Conservation (phyloP, 2,113 vertebrate species). For the Zosterops hypoxanthus region DNA sequence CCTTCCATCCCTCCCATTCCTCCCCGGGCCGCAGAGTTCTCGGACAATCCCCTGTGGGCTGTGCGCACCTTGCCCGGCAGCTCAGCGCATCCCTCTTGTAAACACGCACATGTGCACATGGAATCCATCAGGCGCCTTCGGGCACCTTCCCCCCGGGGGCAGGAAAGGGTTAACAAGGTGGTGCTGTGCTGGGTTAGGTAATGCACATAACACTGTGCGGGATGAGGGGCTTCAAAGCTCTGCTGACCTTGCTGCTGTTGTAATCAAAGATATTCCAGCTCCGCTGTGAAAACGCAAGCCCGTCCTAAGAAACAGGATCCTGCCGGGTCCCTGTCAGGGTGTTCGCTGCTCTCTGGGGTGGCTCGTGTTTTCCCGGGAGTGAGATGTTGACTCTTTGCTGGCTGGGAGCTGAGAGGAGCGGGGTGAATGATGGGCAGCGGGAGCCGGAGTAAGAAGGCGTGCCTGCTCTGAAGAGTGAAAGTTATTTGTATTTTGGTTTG, state of each 20-base stretch:
- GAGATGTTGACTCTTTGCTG: constrained; percentile 41
- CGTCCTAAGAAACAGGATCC: not conserved
- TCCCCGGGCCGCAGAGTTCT: not conserved
- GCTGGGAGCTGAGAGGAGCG: constrained; percentile 16
- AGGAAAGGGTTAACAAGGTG: constrained; percentile 41
- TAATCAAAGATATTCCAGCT: not conserved
- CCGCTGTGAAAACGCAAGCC: not conserved
- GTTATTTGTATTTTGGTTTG: constrained; percentile 56
- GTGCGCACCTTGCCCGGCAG: not conserved
- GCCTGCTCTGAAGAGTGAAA: constrained; percentile 56
- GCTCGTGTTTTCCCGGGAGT: constrained; percentile 11
- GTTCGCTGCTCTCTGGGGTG: not conserved
- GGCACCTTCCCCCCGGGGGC: not conserved
- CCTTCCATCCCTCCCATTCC: not conserved
- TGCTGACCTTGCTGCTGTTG: constrained; percentile 13
- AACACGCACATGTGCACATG: constrained; percentile 15
- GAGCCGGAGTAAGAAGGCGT: constrained; percentile 61
- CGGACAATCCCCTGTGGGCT: not conserved
- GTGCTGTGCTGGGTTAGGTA: not conserved
- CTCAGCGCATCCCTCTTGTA: not conserved
- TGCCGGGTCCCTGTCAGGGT: not conserved
- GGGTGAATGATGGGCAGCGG: constrained; percentile 55
- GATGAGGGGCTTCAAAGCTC: not conserved
- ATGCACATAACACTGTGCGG: not conserved
- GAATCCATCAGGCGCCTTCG: not conserved